Base-by-base conservation (phyloP, 2,797 vertebrate species). In the Crax fasciolata region DNA sequence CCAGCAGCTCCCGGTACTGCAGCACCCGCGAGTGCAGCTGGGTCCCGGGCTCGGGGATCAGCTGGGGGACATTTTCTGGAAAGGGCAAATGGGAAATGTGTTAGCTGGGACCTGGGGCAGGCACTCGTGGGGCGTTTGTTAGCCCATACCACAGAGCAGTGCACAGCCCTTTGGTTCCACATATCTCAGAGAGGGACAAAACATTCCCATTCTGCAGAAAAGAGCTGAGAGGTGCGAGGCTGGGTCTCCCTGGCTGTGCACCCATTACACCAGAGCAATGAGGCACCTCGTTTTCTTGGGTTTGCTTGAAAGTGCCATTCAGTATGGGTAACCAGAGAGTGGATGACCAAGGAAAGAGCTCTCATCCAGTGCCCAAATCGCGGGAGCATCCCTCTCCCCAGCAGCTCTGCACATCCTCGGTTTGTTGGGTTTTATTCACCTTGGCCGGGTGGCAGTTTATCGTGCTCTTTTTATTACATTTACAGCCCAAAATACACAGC, bases 1-100 rank as follows among this genome's bases (percentile, higher is more conserved):
- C 99, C 97, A 99, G 98, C 51, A 99, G 98, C 94, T 99, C 99
- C 17, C 99, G 98, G 97, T 99, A 99, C 98, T 99, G 99, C 97
- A 99, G 98, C 96, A 99, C 99, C 6, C 99, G 98, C 0, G 98
- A 97, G 30, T 99, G 98, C 92, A 99, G 98, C 11, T 98, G 97
- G 75, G 98, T 99, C 73, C 98, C 99, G 0, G 96, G 97, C 61
- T 99, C 99, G 0, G 99, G 99, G 93, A 99, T 98, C 97, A 99
- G 97, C 98, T 98, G 98, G 28, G 98, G 97, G 96, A 99, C 97
- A 1, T 99, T 98, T 71, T 99, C 99, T 99, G 98, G 2, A 3
- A 86, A 13, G 43, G 41, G 19, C 59, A 58, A 63, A 89, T 68
- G 28, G 84, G 44, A 30, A 18, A 51, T 10, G 9, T 7, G 74